Base-by-base conservation (phyloP, 2,888 invertebrate genomes). In the Scaptomyza tumidula region DNA sequence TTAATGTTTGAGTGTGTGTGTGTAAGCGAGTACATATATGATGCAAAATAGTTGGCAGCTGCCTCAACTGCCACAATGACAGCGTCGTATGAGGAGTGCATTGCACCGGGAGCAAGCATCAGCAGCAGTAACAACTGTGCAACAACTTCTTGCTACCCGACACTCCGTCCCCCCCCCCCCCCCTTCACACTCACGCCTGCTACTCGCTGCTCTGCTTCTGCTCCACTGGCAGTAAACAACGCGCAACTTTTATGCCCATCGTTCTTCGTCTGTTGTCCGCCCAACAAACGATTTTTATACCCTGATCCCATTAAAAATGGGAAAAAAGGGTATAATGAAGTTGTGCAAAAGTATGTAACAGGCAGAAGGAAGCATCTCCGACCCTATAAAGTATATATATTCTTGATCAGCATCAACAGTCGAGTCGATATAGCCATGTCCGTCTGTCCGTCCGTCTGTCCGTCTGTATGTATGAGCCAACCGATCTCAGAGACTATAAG, bases 21-120 rank as follows among this genome's bases (percentile, higher is more conserved):
- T 63, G 52, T 53, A 37, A 49, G 53, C 6, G 1, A 6, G n/a
- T 14, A 39, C 14, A 39, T 39, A 7, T 41, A 41, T 61, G 64
- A 83, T 88, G 88, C 87, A 88, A 88, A 86, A 84, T 84, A 83
- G 83, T 83, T 86, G 86, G 86, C 88, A 83, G 83, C 84, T 85
- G 81, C 70, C 54, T 70, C 67, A 66, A 62, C 75, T 68, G 75
- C 78, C 61, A 61, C 77, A 82, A 71, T 65, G 64, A 78, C 80
- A 70, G 63, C 70, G 63, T 64, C 57, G 72, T 53, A 71, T 61
- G n/a, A n/a, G 63, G 86, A 86, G 87, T 86, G 81, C 81, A 81
- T 65, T 81, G 81, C 80, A 77, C 76, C 71, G 76, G 62, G 33
- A 6, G n/a, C 37, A 37, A n/a, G 37, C 7, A 75, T 72, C 72